Evolutionary conservation across 2,888 invertebrate genomes (phyloP).

Genomic region (Coelopa pilipes): DNA sequence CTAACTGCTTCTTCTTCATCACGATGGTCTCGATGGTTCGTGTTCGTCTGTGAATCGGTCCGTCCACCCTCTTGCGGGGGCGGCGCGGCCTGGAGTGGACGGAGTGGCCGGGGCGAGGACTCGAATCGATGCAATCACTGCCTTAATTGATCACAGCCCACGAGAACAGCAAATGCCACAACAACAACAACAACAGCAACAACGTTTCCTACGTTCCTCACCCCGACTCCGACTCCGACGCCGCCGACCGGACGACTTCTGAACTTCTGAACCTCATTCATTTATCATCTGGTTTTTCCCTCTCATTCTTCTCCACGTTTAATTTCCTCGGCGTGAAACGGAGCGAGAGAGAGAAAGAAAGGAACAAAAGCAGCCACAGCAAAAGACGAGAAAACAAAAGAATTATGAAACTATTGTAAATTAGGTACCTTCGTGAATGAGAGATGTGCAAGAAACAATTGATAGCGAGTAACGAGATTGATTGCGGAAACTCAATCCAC

Average conservation of each 20-base stretch:
- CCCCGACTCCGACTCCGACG: no score
- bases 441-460: constrained; percentile 41
- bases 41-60: not conserved
- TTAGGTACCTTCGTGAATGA: constrained; percentile 63
- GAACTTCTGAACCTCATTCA: not conserved
- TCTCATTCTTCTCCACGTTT: constrained; percentile 28
- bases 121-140: constrained; percentile 59
- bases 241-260: no score
- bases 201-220: no score
- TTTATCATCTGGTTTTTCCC: constrained; percentile 12
- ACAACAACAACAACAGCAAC: no score
- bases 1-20: constrained; percentile 39
- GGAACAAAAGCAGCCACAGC: no score
- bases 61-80: no score
- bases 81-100: not conserved
- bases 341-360: no score
- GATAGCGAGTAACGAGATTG: constrained; percentile 27
- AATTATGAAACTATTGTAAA: constrained; percentile 61
- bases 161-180: no score
- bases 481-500: not conserved
- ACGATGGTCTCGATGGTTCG: constrained; percentile 25
- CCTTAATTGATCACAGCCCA: constrained; percentile 48
- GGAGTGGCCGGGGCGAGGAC: not conserved
- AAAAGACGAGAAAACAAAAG: constrained; percentile 24
- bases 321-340: not conserved